These are phyloP conservation scores for Remorina albescens DNA, from an alignment of 2,797 vertebrate genomes.

Conservation along the genomic window DNA sequence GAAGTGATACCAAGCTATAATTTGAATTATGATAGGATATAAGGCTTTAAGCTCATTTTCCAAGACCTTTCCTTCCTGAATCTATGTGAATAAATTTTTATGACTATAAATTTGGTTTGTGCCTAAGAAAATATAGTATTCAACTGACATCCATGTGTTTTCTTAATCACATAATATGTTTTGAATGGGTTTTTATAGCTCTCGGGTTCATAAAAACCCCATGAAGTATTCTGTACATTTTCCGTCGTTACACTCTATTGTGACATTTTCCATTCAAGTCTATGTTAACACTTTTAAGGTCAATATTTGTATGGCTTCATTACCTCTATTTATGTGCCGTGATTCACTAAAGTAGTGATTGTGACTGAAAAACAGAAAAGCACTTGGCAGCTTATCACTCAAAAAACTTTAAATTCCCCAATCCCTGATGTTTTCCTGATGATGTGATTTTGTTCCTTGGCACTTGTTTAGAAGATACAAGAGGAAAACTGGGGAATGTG, in stretches of 20 bases:
- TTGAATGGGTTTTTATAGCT: conserved; percentile 48
- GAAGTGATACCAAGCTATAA: conserved; percentile 31
- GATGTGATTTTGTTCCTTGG: conserved; percentile 51
- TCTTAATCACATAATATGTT: conserved; percentile 57
- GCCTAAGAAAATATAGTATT: conserved; percentile 26
- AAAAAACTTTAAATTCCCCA: conserved; percentile 40
- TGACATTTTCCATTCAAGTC: conserved; percentile 50
- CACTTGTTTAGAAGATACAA: conserved; percentile 53
- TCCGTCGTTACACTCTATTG: conserved; percentile 19
- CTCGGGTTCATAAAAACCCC: conserved; percentile 38
- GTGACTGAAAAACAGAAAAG: conserved; percentile 33
- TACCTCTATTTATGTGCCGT: conserved; percentile 22
- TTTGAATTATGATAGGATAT: conserved; percentile 46
- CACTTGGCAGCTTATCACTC: conserved; percentile 28
- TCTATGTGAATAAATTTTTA: conserved; percentile 37
- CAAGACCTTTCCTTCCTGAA: conserved; percentile 46
- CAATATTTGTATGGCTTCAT: conserved; percentile 38
- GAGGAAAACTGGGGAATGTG: conserved; percentile 57
- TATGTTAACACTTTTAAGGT: conserved; percentile 31
- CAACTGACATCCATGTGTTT: conserved; percentile 56
- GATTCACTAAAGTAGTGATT: conserved; percentile 34
- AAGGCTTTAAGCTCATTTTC: conserved; percentile 38
- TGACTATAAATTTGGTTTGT: conserved; percentile 32
- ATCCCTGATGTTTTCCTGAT: conserved; percentile 50
- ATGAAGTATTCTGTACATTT: conserved; percentile 48